These are phyloP conservation scores for Antheraea pernyi DNA, from an alignment of 1,140 invertebrate species.

Conservation along the genomic window DNA sequence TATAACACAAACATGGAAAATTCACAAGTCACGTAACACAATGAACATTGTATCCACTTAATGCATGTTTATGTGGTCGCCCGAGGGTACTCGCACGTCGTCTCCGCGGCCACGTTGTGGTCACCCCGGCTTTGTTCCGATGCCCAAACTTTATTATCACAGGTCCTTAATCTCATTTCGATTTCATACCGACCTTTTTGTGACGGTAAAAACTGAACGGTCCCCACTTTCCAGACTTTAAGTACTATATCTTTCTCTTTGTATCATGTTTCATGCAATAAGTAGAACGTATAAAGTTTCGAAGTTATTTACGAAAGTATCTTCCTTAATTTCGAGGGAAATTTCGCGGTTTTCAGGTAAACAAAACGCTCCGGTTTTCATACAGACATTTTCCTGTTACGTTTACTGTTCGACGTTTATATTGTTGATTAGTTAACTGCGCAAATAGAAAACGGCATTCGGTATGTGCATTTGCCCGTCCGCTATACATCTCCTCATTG, in stretches of 20 bases:
- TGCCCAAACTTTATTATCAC: slow-evolving; percentile 60
- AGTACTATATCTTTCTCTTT: slow-evolving; percentile 28
- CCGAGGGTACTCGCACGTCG: neutral
- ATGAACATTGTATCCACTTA: slow-evolving; percentile 11
- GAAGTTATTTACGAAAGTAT: slow-evolving; percentile 31
- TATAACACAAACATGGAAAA: neutral
- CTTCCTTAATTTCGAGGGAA: slow-evolving; percentile 28
- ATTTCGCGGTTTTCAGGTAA: slow-evolving; percentile 18
- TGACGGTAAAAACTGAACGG: slow-evolving; percentile 48
- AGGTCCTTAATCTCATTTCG: slow-evolving; percentile 64
- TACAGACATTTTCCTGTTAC: too few species aligned
- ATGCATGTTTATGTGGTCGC: slow-evolving; percentile 39
- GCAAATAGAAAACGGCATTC: slow-evolving; percentile 1
- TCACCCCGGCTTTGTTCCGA: slow-evolving; percentile 43
- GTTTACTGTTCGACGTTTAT: too few species aligned
- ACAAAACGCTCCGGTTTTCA: slow-evolving; percentile 13
- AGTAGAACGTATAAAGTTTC: slow-evolving; percentile 31
- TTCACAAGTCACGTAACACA: neutral
- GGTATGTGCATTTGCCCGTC: slow-evolving; percentile 3
- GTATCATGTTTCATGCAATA: slow-evolving; percentile 32
- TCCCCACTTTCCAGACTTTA: slow-evolving; percentile 18
- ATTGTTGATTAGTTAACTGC: neutral
- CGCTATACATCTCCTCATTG: neutral
- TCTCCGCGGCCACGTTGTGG: slow-evolving; percentile 47
- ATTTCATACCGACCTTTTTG: slow-evolving; percentile 63